A percentile compares a stretch with the other conserved stretches of the same genome.
phyloP scores from a whole-genome alignment of 2,797 vertebrate species.

The Leptodon cayanensis region DNA sequence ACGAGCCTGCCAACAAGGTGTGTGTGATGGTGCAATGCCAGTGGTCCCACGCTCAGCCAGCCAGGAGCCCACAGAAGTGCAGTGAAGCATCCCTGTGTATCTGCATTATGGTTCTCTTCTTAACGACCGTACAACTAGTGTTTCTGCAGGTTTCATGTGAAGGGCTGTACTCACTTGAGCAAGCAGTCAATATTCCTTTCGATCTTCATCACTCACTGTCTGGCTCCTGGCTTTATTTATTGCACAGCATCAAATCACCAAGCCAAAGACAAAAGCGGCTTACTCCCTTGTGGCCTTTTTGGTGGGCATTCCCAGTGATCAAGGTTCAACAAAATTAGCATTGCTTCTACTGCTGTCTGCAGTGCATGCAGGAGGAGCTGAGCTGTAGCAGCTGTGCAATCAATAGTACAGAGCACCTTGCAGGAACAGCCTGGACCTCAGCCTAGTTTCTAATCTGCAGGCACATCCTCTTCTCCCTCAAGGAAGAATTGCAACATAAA shows the following conservation, averaged over 20 bases:
- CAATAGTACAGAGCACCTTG: not conserved
- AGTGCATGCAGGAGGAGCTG: not conserved
- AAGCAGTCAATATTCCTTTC: constrained; percentile 25
- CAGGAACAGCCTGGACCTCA: not conserved
- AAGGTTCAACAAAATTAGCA: not conserved
- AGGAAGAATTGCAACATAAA: not conserved
- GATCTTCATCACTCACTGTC: constrained; percentile 52
- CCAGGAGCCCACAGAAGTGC: not conserved
- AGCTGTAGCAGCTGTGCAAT: not conserved
- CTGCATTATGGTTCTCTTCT: not conserved
- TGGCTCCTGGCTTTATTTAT: constrained; percentile 45
- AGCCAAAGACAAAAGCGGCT: not conserved
- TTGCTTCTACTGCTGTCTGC: not conserved
- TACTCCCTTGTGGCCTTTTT: not conserved
- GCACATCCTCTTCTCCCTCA: not conserved
- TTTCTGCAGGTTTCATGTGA: not conserved
- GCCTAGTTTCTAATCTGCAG: not conserved
- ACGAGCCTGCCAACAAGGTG: accelerated
- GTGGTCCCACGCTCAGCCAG: accelerated
- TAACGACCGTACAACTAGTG: not conserved
- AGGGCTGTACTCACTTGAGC: not conserved
- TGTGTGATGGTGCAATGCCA: not conserved
- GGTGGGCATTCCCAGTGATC: not conserved
- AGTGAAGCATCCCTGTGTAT: not conserved
- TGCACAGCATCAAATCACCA: not conserved